These are phyloP conservation scores for Chrysolina americana DNA, from an alignment of 2,888 invertebrate genomes.

Conservation along the genomic window DNA sequence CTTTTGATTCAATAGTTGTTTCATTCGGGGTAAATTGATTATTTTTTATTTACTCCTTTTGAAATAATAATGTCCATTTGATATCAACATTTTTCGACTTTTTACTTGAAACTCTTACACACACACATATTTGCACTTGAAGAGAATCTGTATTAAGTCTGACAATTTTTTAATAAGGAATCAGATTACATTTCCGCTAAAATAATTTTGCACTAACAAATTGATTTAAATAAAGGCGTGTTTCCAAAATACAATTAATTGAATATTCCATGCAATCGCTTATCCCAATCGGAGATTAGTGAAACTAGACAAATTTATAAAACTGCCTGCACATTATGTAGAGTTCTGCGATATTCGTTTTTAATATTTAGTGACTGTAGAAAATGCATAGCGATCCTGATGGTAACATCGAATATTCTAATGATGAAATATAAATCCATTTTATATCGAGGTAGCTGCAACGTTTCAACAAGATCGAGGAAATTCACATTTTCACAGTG, in stretches of 20 bases:
- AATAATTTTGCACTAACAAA: too few relatives aligned
- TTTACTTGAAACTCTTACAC: too few relatives aligned
- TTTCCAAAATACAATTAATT: conserved; percentile 8
- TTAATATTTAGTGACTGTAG: not conserved
- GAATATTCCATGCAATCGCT: conserved; percentile 16
- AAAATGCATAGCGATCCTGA: not conserved
- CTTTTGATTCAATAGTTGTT: too few relatives aligned
- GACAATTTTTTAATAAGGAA: too few relatives aligned
- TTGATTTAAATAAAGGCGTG: not conserved
- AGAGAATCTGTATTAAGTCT: too few relatives aligned
- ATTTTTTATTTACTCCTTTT: not conserved
- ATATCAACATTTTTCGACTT: too few relatives aligned
- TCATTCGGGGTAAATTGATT: too few relatives aligned
- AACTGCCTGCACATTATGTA: conserved; percentile 41
- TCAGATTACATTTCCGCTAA: too few relatives aligned
- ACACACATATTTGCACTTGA: too few relatives aligned
- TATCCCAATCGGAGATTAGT: conserved; percentile 41
- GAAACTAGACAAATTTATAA: conserved; percentile 43
- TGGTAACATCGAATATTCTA: conserved; percentile 2
- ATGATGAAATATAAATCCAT: not conserved
- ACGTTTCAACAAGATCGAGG: too few relatives aligned
- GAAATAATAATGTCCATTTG: not conserved
- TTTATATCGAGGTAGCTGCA: not conserved
- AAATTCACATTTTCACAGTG: too few relatives aligned
- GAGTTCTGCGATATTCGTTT: not conserved